phyloP scores from a whole-genome alignment of 2,113 vertebrate genomes.

The Ciconia stormi region DNA sequence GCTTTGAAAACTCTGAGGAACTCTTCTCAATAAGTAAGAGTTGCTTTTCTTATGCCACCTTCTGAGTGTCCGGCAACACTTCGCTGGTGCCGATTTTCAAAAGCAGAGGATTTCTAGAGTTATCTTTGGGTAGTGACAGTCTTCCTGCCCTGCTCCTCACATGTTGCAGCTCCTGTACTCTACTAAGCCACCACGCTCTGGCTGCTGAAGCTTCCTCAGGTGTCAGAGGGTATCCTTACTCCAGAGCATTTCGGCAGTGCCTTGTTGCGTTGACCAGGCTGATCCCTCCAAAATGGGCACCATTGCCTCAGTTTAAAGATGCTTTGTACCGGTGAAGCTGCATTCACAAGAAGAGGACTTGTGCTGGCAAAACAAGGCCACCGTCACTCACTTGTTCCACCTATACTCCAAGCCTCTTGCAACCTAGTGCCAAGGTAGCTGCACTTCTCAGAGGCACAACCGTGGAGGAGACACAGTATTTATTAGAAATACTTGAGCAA shows the following conservation, averaged over 20 bases:
- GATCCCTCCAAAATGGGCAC: neutral
- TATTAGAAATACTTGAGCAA: neutral
- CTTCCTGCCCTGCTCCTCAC: neutral
- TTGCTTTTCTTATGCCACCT: neutral
- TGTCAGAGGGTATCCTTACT: neutral
- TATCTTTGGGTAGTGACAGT: neutral
- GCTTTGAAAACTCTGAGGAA: neutral
- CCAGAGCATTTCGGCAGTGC: neutral
- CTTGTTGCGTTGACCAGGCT: neutral
- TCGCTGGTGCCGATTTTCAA: neutral
- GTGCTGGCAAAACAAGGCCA: neutral
- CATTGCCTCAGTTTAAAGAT: neutral
- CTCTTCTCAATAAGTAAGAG: neutral
- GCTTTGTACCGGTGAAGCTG: neutral
- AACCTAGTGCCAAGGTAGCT: neutral
- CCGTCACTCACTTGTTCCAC: neutral
- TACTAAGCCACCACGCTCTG: rapidly evolving
- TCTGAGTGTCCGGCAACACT: neutral
- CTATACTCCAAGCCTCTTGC: neutral
- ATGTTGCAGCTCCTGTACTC: neutral
- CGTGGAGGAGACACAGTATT: neutral
- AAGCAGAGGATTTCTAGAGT: neutral
- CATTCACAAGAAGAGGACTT: rapidly evolving
- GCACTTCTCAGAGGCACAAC: neutral
- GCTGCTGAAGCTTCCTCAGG: neutral